These are phyloP conservation scores for Leptura quadrifasciata DNA, from an alignment of 2,888 invertebrate species.

Conservation along the genomic window DNA sequence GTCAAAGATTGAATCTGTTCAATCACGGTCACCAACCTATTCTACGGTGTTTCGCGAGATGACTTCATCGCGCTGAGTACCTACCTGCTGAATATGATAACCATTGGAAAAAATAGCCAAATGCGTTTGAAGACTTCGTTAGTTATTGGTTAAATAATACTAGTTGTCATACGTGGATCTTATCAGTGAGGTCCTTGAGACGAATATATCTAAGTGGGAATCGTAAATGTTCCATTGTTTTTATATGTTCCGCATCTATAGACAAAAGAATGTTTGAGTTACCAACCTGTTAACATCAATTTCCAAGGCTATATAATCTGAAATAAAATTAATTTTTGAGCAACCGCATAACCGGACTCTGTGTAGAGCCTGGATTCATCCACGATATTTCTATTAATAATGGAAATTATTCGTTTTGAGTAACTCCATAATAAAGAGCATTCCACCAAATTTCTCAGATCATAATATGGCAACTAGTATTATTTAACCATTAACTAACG, in stretches of 20 bases:
- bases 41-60: not conserved
- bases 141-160: not conserved
- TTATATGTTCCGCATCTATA: too few species aligned
- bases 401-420: too few species aligned
- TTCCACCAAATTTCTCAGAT: too few species aligned
- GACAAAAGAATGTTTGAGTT: too few species aligned
- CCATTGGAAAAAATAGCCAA: not conserved
- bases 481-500: not conserved
- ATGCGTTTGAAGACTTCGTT: not conserved
- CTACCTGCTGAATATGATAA: not conserved
- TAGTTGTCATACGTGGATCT: not conserved
- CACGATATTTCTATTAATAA: too few species aligned
- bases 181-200: not conserved
- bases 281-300: too few species aligned
- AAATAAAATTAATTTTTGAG: too few species aligned
- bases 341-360: too few species aligned
- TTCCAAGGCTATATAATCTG: too few species aligned
- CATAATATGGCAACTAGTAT: not conserved
- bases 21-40: not conserved
- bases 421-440: too few species aligned
- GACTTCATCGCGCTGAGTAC: not conserved
- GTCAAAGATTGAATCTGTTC: not conserved
- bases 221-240: not conserved
- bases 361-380: too few species aligned
- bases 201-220: not conserved